Evolutionary conservation across 2,113 vertebrate genomes (phyloP), one percentile per base, ranked within the genome.

Genomic region (Martes martes): DNA sequence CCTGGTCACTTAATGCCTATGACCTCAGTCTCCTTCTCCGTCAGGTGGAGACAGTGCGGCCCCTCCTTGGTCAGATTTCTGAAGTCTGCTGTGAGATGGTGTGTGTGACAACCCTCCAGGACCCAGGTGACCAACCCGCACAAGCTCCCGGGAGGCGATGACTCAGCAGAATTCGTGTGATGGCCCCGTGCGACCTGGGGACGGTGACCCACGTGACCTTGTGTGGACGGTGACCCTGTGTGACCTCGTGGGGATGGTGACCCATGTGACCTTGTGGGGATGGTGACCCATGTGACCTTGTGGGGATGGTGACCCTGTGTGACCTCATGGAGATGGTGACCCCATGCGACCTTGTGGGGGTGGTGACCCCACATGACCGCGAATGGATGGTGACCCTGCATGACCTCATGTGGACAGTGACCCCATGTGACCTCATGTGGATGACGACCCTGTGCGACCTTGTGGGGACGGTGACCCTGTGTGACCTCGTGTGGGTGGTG

Each of bases 11-110:
- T 3, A 16, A 0, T 0, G 8, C 21, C 21, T 8, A 1, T 1
- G 4, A 19, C 7, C 33, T 47, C 13, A 0, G 28, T 21, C n/a
- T 57, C 67, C 78, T 52, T 26, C 21, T 36, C 45, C 10, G 63
- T 11, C 42, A 1, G 36, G 0, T 28, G 81, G 73, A 73, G 45
- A 39, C 6, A 26, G 55, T 0, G 18, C 0, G 4, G 50, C 16
- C 23, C 50, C 50, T 0, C 11, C 7, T 19, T 3, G 4, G 0
- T 7, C 10, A 28, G 63, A 5, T 36, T 28, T 14, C 11, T 6
- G 13, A 11, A 83, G 31, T 42, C 6, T 11, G 1, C 21, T 15
- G 0, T 0, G 23, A 63, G 36, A 1, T 7, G 9, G 10, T 0
- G n/a, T 7, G 2, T 39, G n/a, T 28, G 36, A 18, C 11, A 33